phyloP scores from a whole-genome alignment of 2,888 invertebrate genomes.

The Deladenus siricidicola region DNA sequence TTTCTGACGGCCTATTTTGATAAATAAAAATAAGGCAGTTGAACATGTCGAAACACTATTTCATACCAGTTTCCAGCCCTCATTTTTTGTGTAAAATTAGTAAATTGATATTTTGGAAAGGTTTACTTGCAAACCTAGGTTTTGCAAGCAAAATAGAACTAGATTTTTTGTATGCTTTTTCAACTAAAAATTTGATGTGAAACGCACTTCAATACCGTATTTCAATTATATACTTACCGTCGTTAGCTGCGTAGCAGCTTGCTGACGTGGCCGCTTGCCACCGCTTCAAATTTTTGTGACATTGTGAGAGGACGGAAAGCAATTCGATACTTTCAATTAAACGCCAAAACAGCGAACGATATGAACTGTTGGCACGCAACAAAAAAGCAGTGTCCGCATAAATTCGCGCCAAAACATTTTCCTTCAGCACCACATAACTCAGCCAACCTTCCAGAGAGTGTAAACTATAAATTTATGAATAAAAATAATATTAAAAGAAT shows the following conservation, averaged over 20 bases:
- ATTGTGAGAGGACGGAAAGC: slow-evolving; percentile 62
- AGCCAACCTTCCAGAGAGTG: slow-evolving; percentile 79
- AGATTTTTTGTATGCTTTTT: too few relatives aligned
- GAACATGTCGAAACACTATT: too few relatives aligned
- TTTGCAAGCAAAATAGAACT: too few relatives aligned
- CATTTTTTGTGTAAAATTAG: too few relatives aligned
- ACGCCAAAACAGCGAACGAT: slow-evolving; percentile 64
- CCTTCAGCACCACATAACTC: slow-evolving; percentile 74
- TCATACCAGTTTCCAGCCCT: too few relatives aligned
- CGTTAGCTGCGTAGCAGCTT: background rate
- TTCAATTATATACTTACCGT: background rate
- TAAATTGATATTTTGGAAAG: too few relatives aligned
- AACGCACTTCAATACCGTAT: too few relatives aligned
- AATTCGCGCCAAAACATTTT: slow-evolving; percentile 71
- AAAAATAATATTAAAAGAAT: slow-evolving; percentile 1
- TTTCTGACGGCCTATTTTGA: too few relatives aligned
- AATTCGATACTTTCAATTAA: slow-evolving; percentile 70
- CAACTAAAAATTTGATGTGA: too few relatives aligned
- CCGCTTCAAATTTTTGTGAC: background rate
- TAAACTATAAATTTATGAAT: slow-evolving; percentile 21
- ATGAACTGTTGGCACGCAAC: slow-evolving; percentile 61
- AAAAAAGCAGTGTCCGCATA: slow-evolving; percentile 71
- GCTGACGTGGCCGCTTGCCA: slow-evolving; percentile 9
- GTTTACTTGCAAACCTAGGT: too few relatives aligned
- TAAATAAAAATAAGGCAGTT: too few relatives aligned